Percentiles rank a stretch among this genome's conserved stretches.
Evolutionary conservation across 2,888 invertebrate genomes (phyloP).

Genomic region (Nesidiocoris tenuis): DNA sequence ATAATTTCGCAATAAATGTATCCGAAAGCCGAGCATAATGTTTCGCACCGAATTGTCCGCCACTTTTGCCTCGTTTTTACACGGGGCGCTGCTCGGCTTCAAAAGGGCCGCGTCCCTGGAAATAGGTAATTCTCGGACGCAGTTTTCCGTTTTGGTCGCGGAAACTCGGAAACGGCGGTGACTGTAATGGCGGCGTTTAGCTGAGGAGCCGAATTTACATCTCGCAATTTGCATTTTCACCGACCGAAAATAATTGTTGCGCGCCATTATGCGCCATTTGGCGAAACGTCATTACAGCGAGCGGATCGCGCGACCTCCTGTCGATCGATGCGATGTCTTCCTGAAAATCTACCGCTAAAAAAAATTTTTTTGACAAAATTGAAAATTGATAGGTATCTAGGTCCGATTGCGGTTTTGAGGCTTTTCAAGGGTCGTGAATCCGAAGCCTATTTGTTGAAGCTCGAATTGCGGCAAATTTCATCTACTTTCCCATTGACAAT

Average conservation of each 20-base stretch:
- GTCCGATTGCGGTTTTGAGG: too few species aligned
- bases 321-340: too few species aligned
- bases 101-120: constrained; percentile 1
- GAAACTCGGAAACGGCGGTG: background rate
- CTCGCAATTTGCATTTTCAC: background rate
- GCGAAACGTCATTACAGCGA: background rate
- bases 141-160: constrained; percentile 8
- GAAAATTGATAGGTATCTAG: too few species aligned
- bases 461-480: too few species aligned
- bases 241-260: constrained; percentile 11
- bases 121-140: too few species aligned
- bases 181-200: background rate
- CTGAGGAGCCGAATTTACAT: background rate
- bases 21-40: background rate
- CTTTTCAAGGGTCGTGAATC: too few species aligned
- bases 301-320: background rate
- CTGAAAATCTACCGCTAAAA: too few species aligned
- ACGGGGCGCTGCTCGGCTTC: constrained; percentile 17
- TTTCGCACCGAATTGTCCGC: background rate
- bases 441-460: too few species aligned
- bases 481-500: too few species aligned
- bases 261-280: constrained; percentile 25
- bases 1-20: background rate
- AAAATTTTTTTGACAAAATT: too few species aligned
- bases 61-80: constrained; percentile 1